Conservation (phyloP, 1,140 invertebrate genomes). For the Lordiphosa mommai region DNA sequence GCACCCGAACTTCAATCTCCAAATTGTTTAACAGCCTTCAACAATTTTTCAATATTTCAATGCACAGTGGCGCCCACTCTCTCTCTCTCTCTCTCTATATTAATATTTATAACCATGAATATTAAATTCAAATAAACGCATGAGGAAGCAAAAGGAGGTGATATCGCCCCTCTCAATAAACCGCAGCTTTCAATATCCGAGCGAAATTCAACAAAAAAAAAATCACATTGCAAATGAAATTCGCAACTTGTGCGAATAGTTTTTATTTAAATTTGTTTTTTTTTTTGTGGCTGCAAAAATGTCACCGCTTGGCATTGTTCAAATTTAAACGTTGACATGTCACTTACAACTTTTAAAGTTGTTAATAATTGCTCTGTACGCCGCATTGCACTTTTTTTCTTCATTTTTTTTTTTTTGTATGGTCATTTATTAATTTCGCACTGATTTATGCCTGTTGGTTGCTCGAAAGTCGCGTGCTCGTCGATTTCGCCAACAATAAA, state of each 20-base stretch:
- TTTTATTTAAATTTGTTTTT: constrained; percentile 15
- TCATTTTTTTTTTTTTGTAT: constrained; percentile 20
- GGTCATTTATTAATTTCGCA: constrained; percentile 69
- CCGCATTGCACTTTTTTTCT: constrained; percentile 22
- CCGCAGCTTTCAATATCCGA: constrained; percentile 74
- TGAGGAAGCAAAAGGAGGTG: constrained; percentile 23
- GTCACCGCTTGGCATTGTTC: constrained; percentile 37
- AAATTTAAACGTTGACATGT: constrained; percentile 64
- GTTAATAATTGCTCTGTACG: constrained; percentile 56
- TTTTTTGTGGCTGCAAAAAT: constrained; percentile 24
- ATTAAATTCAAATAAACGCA: constrained; percentile 70
- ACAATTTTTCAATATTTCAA: constrained; percentile 61
- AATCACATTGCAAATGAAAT: constrained; percentile 29
- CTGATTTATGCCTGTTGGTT: constrained; percentile 55
- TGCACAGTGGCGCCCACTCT: constrained; percentile 2
- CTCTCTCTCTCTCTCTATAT: constrained; percentile 19
- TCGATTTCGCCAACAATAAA: constrained; percentile 70
- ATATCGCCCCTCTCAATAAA: constrained; percentile 23
- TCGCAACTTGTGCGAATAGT: constrained; percentile 43
- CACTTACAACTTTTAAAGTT: constrained; percentile 64
- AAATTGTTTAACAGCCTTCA: constrained; percentile 68
- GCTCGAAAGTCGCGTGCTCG: constrained; percentile 53
- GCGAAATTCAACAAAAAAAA: constrained; percentile 25
- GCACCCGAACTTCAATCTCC: constrained; percentile 26
- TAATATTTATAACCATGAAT: constrained; percentile 72